These are phyloP conservation scores for Apodemus agrarius DNA, from an alignment of 2,797 vertebrate genomes.

Conservation along the genomic window DNA sequence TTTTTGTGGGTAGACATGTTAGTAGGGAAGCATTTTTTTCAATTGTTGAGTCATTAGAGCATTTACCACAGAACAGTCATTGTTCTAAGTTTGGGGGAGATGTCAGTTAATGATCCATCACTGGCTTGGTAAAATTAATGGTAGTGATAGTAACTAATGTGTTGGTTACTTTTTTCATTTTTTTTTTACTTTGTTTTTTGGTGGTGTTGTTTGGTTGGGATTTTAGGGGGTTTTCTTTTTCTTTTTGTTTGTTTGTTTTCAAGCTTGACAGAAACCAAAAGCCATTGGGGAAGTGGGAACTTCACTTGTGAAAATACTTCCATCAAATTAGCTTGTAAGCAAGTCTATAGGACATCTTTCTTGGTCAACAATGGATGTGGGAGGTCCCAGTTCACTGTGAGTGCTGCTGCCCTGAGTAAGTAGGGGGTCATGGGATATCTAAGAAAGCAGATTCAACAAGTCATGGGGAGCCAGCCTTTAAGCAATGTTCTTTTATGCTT, in stretches of 20 bases:
- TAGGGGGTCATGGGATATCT: neutral
- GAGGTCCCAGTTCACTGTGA: neutral
- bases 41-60: neutral
- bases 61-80: neutral
- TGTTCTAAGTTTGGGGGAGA: neutral
- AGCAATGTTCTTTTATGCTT: neutral
- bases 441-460: neutral
- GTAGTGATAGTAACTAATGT: neutral
- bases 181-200: neutral
- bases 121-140: neutral
- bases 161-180: neutral
- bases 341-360: neutral
- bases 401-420: rapidly evolving
- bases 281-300: neutral
- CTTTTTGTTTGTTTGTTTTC: neutral
- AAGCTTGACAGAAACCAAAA: neutral
- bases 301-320: neutral
- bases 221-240: neutral
- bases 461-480: neutral
- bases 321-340: neutral
- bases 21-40: neutral
- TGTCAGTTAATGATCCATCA: neutral
- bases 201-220: neutral
- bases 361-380: neutral
- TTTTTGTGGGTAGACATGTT: neutral